These are phyloP conservation scores for Podarcis lilfordi DNA, from an alignment of 2,797 vertebrate genomes.

Conservation along the genomic window DNA sequence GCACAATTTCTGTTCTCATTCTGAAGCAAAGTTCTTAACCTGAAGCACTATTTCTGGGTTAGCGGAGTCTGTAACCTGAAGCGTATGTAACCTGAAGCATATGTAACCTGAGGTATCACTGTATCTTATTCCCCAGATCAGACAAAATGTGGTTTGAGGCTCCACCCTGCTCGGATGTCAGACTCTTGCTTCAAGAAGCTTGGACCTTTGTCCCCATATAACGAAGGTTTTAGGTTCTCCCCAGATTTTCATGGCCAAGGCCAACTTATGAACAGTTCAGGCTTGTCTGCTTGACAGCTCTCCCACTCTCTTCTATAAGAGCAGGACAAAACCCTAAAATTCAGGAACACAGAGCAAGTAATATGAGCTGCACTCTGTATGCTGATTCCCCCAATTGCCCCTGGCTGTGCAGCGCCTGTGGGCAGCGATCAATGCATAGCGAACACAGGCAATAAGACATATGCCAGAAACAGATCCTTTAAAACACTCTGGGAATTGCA, in stretches of 20 bases:
- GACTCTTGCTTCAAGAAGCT: not conserved
- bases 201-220: not conserved
- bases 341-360: too few relatives aligned
- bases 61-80: too few relatives aligned
- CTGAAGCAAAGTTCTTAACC: too few relatives aligned
- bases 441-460: not conserved
- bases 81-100: too few relatives aligned
- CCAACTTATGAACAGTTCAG: too few relatives aligned
- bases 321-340: not conserved
- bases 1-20: too few relatives aligned
- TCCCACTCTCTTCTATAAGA: too few relatives aligned
- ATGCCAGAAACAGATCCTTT: not conserved
- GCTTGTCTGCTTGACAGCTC: too few relatives aligned
- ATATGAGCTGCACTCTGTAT: too few relatives aligned
- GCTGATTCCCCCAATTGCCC: not conserved
- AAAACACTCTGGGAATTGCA: not conserved
- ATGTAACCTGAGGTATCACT: too few relatives aligned
- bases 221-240: not conserved
- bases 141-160: not conserved
- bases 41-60: too few relatives aligned
- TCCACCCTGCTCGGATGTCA: not conserved
- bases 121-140: not conserved
- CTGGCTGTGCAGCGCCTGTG: not conserved
- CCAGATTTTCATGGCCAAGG: too few relatives aligned
- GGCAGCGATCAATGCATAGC: not conserved